Base-by-base conservation (phyloP, 2,797 vertebrate genomes). In the Neoniphon sammara region DNA sequence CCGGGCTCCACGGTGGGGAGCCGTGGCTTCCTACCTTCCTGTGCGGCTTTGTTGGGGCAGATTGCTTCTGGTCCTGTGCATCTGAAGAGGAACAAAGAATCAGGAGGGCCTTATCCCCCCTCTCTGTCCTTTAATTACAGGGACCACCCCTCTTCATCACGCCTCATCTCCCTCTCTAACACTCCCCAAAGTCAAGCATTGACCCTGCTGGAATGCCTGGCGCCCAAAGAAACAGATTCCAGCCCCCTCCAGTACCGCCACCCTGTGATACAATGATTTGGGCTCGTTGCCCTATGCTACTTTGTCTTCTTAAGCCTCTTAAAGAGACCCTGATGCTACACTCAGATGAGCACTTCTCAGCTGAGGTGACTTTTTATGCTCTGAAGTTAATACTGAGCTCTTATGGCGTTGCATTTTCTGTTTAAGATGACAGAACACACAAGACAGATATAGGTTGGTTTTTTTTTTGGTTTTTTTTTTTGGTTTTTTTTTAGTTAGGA, bases 41-140 rank as follows among this genome's bases (percentile, higher is more conserved):
- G 23, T 85, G 66, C 70, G 74, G 55, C 84, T 85, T 88, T 89
- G 86, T 82, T 85, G 66, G 59, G 63, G 53, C 75, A 7, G 74
- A 86, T 92, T 88, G 81, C 88, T 91, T 92, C 88, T 84, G 88
- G 81, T 89, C 83, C 80, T 77, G 59, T 88, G 91, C 87, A 79
- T 89, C 85, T 88, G 85, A 91, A 92, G 86, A 87, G 88, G 85
- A 90, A 92, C 88, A 92, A 91, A 91, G 85, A 82, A 90, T 90
- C 85, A 89, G 78, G 68, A 75, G 78, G 77, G 84, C 84, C 85
- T 91, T 90, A 74, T 85, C 73, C 47, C 75, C 25, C 82, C 70
- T 88, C 88, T 92, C 79, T 89, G 65, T 80, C 53, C 77, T 90
- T 88, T 91, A 87, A 89, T 91, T 92, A 89, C 75, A 82, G 76